Evolutionary conservation across 2,113 vertebrate species (phyloP).

Genomic region (Fregetta grallaria): DNA sequence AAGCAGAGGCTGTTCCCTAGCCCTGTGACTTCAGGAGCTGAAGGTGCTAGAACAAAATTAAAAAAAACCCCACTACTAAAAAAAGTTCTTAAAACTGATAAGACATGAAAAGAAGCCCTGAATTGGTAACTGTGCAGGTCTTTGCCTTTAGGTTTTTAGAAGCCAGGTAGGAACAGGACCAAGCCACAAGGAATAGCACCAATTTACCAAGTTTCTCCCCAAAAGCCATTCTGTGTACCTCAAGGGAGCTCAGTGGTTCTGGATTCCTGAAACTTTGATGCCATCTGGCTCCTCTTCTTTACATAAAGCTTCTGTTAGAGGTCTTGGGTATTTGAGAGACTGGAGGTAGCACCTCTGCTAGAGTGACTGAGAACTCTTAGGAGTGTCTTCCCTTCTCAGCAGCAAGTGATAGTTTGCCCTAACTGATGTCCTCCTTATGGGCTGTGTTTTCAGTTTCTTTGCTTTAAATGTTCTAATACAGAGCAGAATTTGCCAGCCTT

Average conservation of each 20-base stretch:
- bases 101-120: neutral
- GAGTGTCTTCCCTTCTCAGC: neutral
- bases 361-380: too few species aligned
- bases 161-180: neutral
- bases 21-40: neutral
- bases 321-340: neutral
- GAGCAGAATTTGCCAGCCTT: neutral
- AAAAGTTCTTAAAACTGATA: neutral
- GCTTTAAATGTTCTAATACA: neutral
- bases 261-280: neutral
- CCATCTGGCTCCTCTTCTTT: neutral
- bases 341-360: neutral
- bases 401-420: neutral
- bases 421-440: neutral
- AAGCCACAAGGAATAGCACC: neutral
- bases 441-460: neutral
- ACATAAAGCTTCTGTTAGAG: neutral
- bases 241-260: neutral
- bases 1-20: neutral
- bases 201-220: neutral
- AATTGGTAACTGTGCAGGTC: neutral
- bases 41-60: neutral
- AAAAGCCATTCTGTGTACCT: neutral
- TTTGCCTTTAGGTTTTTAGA: neutral
- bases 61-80: neutral